Base-by-base conservation (phyloP, 2,888 invertebrate species). In the Tenthredo notha region DNA sequence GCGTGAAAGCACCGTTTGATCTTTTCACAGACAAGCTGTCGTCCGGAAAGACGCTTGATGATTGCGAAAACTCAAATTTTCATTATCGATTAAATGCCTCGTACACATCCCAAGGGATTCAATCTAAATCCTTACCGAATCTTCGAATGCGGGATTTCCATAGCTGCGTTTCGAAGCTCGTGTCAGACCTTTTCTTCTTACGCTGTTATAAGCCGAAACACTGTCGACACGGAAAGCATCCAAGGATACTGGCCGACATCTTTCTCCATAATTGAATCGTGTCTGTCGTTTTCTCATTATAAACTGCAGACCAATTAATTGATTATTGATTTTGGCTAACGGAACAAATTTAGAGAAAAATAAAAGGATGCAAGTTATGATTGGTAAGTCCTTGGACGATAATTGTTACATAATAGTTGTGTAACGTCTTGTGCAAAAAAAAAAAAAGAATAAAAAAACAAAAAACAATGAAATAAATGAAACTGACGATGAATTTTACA, bases 141-240 rank as follows among this genome's bases (percentile, higher is more conserved):
- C 98, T 92, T 98, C 98, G 92, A 98, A 98, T 1, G 97, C 98
- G 1, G 97, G 97, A 94, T 98, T 98, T 43, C 98, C 98, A 91
- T 98, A 98, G 83, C 98, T 98, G 86, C 98, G 94, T 92, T 98
- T 98, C 82, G 98, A 98, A 82, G 96, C 95, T 58, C 98, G 95
- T 85, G 96, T 96, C 40, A 92, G 93, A 54, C 96, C 96, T 92
- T 97, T 98, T 87, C 98, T 94, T 86, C 98, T 95, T 0, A 97
- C 96, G 90, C 96, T 96, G 90, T 96, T 96, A 91, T 96, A 95
- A 6, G 97, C 97, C 7, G 98, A 98, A 40, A 98, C 97, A 92
- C 97, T 98, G 94, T 98, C 98, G 92, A 98, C 94, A 90, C 98
- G 98, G 94, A 98, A 98, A 15, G 98, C 97, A 91, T 98, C 98